These are phyloP conservation scores for Papilio gigon DNA, from an alignment of 2,888 invertebrate species.

Conservation along the genomic window DNA sequence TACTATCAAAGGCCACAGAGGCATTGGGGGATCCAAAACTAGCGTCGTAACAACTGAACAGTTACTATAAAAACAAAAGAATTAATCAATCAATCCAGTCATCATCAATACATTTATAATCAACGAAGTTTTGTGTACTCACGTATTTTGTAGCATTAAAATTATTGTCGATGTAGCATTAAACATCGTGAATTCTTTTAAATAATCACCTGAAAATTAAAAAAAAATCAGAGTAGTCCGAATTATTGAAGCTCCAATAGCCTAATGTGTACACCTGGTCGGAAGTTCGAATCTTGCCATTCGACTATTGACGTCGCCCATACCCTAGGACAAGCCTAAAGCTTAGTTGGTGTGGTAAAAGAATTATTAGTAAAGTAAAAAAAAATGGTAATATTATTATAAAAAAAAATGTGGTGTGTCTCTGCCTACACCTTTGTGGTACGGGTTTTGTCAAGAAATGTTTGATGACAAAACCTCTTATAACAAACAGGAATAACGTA, in stretches of 20 bases:
- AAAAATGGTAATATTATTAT: too few species aligned
- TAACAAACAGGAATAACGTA: conserved; percentile 47
- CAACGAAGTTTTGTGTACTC: conserved; percentile 44
- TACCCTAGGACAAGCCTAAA: too few species aligned
- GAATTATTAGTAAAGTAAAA: too few species aligned
- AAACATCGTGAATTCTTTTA: conserved; percentile 52
- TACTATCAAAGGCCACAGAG: conserved; percentile 65
- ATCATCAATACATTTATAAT: not conserved
- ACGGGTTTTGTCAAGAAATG: too few species aligned
- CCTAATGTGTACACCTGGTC: too few species aligned
- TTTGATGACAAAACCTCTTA: too few species aligned
- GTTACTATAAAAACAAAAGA: conserved; percentile 48
- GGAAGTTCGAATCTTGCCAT: too few species aligned
- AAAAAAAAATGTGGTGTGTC: too few species aligned
- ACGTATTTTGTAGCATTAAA: conserved; percentile 52
- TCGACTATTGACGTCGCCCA: too few species aligned
- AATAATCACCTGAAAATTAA: conserved; percentile 54
- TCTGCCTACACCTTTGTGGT: too few species aligned
- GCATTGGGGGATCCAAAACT: conserved; percentile 58
- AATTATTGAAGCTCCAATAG: too few species aligned
- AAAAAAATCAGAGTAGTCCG: not conserved
- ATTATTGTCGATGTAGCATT: conserved; percentile 58
- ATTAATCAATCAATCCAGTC: not conserved
- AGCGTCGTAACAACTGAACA: conserved; percentile 55
- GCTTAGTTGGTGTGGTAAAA: too few species aligned